These are phyloP conservation scores for Perccottus glenii DNA, from an alignment of 2,113 vertebrate species.

Conservation along the genomic window DNA sequence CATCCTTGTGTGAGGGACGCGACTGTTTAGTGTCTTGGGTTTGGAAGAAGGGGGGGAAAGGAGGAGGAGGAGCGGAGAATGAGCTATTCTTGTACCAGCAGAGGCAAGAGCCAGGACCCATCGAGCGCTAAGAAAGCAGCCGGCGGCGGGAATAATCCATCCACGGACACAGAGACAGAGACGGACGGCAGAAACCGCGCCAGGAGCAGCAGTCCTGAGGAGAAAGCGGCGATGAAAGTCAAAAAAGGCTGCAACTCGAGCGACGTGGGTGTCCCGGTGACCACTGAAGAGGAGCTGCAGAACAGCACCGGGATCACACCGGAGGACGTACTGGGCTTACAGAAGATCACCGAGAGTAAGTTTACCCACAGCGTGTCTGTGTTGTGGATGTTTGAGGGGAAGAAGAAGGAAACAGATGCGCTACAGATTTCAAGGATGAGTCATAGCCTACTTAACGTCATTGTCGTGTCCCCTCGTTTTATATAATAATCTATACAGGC, in stretches of 20 bases:
- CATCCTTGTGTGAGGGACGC: conserved; percentile 58
- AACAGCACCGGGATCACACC: conserved; percentile 82
- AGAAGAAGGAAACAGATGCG: conserved; percentile 20
- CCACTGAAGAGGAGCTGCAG: conserved; percentile 83
- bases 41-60: conserved; percentile 50
- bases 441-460: conserved; percentile 37
- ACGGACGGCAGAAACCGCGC: conserved; percentile 55
- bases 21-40: conserved; percentile 71
- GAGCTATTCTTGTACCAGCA: conserved; percentile 85
- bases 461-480: conserved; percentile 36
- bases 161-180: conserved; percentile 46
- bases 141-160: conserved; percentile 74
- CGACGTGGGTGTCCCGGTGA: conserved; percentile 77
- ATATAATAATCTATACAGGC: conserved; percentile 37
- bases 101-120: conserved; percentile 79
- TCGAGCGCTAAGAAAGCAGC: conserved; percentile 74
- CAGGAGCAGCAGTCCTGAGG: conserved; percentile 72
- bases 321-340: conserved; percentile 90
- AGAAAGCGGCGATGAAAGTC: conserved; percentile 77
- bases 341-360: conserved; percentile 95
- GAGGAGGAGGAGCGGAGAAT: conserved; percentile 76
- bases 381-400: neutral
- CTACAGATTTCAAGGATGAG: conserved; percentile 29
- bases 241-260: conserved; percentile 80
- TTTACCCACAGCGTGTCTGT: conserved; percentile 21